A percentile compares a stretch with the other conserved stretches of the same genome.
Conservation (phyloP, 2,797 vertebrate species). For the Cottoperca gobio region DNA sequence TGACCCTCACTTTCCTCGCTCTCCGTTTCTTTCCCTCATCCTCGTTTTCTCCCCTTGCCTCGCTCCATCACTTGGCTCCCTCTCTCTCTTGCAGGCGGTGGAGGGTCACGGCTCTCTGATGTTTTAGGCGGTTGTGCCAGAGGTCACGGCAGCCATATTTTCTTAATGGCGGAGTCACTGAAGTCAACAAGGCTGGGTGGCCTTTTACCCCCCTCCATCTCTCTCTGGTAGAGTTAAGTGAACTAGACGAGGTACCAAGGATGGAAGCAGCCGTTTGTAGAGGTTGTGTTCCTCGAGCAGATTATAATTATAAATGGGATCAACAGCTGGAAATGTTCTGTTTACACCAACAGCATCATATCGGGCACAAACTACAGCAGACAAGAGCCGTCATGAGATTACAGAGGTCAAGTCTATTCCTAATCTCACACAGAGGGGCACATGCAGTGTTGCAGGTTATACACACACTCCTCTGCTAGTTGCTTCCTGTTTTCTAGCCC, state of each 20-base stretch:
- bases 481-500: constrained; percentile 52
- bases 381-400: neutral
- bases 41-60: constrained; percentile 44
- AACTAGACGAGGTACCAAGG: too few relatives aligned
- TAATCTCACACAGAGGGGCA: constrained; percentile 5
- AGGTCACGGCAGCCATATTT: constrained; percentile 81
- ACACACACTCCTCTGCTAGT: constrained; percentile 21
- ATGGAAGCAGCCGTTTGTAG: constrained; percentile 1
- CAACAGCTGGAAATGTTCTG: constrained; percentile 19
- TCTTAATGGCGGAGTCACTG: constrained; percentile 78
- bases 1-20: constrained; percentile 26
- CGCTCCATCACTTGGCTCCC: constrained; percentile 44
- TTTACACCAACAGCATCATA: constrained; percentile 11
- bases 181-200: constrained; percentile 82
- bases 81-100: constrained; percentile 36
- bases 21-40: constrained; percentile 46
- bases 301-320: neutral
- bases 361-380: neutral
- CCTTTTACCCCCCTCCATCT: constrained; percentile 41
- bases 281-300: constrained; percentile 17
- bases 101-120: constrained; percentile 68
- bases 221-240: constrained; percentile 17
- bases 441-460: neutral
- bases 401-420: neutral
- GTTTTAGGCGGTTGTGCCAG: constrained; percentile 65